These are phyloP conservation scores for Nannospalax galili DNA, from an alignment of 2,113 vertebrate genomes.

Conservation along the genomic window DNA sequence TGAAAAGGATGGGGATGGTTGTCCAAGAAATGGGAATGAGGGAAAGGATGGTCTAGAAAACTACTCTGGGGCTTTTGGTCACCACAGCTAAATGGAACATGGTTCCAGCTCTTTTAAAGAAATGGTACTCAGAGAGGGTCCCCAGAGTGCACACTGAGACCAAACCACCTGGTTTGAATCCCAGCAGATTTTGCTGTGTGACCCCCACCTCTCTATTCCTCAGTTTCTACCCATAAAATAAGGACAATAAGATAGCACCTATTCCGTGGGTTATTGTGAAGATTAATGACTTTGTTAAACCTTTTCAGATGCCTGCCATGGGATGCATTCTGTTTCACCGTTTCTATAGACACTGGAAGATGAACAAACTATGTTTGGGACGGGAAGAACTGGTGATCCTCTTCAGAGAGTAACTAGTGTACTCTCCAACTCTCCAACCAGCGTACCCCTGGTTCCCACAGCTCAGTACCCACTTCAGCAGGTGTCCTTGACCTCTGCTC, in stretches of 20 bases:
- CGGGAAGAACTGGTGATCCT: background rate
- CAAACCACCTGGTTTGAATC: background rate
- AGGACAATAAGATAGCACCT: background rate
- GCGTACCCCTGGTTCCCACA: background rate
- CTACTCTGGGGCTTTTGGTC: background rate
- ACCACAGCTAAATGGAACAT: background rate
- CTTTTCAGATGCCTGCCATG: background rate
- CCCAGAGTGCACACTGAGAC: background rate
- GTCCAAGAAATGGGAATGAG: no score
- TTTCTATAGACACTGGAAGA: background rate
- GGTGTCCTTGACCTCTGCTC: background rate
- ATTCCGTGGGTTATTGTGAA: background rate
- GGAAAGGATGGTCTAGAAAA: background rate
- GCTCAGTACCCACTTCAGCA: background rate
- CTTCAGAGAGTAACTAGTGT: background rate
- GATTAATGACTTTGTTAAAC: background rate
- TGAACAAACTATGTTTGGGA: background rate
- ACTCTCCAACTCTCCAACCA: background rate
- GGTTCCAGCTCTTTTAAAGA: background rate
- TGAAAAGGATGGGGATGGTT: background rate
- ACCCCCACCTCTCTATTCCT: constrained; percentile 5
- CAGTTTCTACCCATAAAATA: background rate
- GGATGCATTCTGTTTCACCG: background rate
- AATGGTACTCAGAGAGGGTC: background rate
- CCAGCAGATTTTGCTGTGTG: background rate